phyloP scores from a whole-genome alignment of 1,140 invertebrate species.

The Cyclina sinensis region DNA sequence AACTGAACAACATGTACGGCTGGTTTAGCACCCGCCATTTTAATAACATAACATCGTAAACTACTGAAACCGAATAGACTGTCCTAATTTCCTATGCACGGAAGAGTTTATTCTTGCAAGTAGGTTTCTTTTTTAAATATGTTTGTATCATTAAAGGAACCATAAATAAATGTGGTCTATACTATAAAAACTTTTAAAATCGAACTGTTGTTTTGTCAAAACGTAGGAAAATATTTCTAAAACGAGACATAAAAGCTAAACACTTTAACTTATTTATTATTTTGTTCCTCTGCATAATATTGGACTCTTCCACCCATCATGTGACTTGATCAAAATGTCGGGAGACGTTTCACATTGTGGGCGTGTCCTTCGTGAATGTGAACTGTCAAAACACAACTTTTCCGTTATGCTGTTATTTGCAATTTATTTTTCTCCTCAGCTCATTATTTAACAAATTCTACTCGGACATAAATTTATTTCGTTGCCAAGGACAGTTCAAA shows the following conservation, averaged over 20 bases:
- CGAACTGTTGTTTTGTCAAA: too few species aligned
- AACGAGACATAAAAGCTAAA: too few species aligned
- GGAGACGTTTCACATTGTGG: slow-evolving; percentile 37
- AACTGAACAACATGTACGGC: slow-evolving; percentile 89
- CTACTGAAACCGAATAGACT: slow-evolving; percentile 52
- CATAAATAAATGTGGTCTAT: neutral
- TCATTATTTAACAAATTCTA: too few species aligned
- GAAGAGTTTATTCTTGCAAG: slow-evolving; percentile 25
- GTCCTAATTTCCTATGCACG: slow-evolving; percentile 61
- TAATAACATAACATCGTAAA: slow-evolving; percentile 62
- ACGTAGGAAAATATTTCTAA: too few species aligned
- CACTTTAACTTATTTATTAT: too few species aligned
- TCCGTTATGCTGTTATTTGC: too few species aligned
- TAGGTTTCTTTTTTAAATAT: slow-evolving; percentile 6
- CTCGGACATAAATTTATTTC: too few species aligned
- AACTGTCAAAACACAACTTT: slow-evolving; percentile 21
- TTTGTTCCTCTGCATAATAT: too few species aligned
- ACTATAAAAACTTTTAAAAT: neutral
- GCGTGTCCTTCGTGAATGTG: slow-evolving; percentile 34
- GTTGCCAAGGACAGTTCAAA: too few species aligned
- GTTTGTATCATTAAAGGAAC: neutral
- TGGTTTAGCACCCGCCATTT: slow-evolving; percentile 89
- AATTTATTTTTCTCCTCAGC: too few species aligned
- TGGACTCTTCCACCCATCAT: slow-evolving; percentile 4
- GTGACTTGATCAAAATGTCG: slow-evolving; percentile 67